phyloP scores from a whole-genome alignment of 2,113 vertebrate genomes.

The Sylvietta virens region DNA sequence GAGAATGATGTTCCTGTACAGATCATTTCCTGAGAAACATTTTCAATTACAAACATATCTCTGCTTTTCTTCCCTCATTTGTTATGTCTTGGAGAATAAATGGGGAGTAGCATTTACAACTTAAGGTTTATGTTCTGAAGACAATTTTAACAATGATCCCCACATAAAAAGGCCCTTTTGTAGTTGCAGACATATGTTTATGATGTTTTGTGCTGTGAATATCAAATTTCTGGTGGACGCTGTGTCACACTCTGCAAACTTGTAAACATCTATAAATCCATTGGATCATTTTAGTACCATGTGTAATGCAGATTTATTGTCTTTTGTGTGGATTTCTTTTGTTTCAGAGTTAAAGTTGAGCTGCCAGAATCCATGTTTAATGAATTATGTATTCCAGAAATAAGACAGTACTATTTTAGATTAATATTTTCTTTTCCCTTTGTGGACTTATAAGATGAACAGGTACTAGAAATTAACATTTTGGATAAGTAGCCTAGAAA shows the following conservation, averaged over 20 bases:
- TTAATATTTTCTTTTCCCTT: slow-evolving; percentile 32
- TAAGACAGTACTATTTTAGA: slow-evolving; percentile 17
- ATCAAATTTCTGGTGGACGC: slow-evolving; percentile 58
- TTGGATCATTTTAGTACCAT: slow-evolving; percentile 56
- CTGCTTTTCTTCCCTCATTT: slow-evolving; percentile 69
- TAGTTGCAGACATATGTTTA: slow-evolving; percentile 58
- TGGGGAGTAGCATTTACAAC: slow-evolving; percentile 61
- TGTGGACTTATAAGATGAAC: not conserved
- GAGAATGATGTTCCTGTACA: slow-evolving; percentile 73
- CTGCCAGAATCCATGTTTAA: slow-evolving; percentile 31
- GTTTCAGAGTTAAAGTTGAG: slow-evolving; percentile 5
- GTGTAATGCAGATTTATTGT: slow-evolving; percentile 59
- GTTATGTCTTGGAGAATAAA: slow-evolving; percentile 72
- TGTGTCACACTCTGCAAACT: slow-evolving; percentile 48
- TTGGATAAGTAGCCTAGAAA: not conserved
- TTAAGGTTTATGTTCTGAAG: slow-evolving; percentile 68
- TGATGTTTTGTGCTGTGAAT: slow-evolving; percentile 54
- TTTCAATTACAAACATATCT: slow-evolving; percentile 77
- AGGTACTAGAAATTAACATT: not conserved
- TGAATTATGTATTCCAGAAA: slow-evolving; percentile 40
- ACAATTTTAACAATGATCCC: slow-evolving; percentile 60
- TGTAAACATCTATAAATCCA: slow-evolving; percentile 60
- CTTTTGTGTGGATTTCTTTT: slow-evolving; percentile 66
- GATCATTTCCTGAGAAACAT: slow-evolving; percentile 79
- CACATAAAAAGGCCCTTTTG: slow-evolving; percentile 46